Base-by-base conservation (phyloP, 1,140 invertebrate species). In the Sminthurinus signatus region DNA sequence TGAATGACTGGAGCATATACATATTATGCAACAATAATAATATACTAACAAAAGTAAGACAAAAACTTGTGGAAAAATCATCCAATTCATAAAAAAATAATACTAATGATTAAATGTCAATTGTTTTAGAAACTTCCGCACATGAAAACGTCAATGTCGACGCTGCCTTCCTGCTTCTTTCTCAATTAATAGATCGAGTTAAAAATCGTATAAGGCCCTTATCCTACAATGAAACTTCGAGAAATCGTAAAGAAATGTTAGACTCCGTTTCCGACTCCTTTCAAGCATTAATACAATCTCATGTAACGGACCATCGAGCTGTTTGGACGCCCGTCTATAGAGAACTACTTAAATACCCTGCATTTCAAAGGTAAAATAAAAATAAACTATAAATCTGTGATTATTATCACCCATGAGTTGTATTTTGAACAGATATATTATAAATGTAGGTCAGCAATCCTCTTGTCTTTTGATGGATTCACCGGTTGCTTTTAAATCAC, bases 131-230 rank as follows among this genome's bases (percentile, higher is more conserved):
- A 81, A 95, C 93, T 0, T 97, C 93, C 15, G 87, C 94, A 10
- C 93, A 97, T 74, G 90, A 96, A 74, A 97, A 96, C 77, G 91
- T 98, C 51, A 99, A 98, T 78, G 89, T 97, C 19, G 95, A 98
- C 75, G 79, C 90, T 65, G 91, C 94, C 10, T 98, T 98, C 77
- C 83, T 97, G 73, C 81, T 92, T 50, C 77, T 97, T 31, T 93
- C 93, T 25, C 93, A 97, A 78, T 84, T 96, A 76, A 87, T 96
- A 64, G 94, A 98, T 76, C 82, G 84, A 70, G 83, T 82, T 21
- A 85, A 84, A 74, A 80, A 81, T 36, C 81, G 85, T 28, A 82
- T 81, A 73, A 86, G 88, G 75, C 84, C 94, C 59, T 80, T 90
- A 19, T 86, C 91, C 12, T 98, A 91, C 75, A 80, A 82, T 29